A percentile compares a stretch with the other conserved stretches of the same genome.
Evolutionary conservation across 2,888 invertebrate genomes (phyloP).

Genomic region (Patella depressa): DNA sequence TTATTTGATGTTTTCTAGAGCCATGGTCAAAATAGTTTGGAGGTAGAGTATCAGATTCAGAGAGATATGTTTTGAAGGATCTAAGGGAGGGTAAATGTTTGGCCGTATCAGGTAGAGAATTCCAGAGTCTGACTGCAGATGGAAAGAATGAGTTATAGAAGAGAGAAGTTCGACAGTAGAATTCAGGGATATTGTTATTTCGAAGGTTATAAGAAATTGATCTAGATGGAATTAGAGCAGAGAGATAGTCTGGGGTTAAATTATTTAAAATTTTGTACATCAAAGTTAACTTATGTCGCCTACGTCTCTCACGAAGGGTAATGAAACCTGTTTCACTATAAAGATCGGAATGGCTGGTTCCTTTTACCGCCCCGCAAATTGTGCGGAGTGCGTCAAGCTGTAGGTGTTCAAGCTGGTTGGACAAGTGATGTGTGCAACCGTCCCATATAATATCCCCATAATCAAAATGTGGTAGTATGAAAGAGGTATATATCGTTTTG

Average conservation of each 20-base stretch:
- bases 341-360: background rate
- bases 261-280: background rate
- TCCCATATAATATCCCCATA: background rate
- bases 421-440: background rate
- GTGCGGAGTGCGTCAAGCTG: background rate
- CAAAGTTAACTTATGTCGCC: background rate
- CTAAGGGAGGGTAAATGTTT: background rate
- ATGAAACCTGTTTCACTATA: background rate
- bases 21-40: background rate
- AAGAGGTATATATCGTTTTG: background rate
- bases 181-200: background rate
- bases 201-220: background rate
- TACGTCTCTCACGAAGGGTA: background rate
- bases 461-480: conserved; percentile 2
- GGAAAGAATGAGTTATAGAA: background rate
- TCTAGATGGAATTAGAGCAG: background rate
- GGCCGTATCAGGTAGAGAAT: background rate
- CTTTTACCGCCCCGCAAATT: background rate
- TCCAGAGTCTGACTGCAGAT: background rate
- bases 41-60: background rate
- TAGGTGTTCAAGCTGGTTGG: background rate
- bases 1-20: background rate
- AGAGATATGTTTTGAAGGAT: background rate
- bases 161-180: background rate
- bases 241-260: background rate